These are phyloP conservation scores for Epistrophe eligans DNA, from an alignment of 2,888 invertebrate genomes.

Conservation along the genomic window DNA sequence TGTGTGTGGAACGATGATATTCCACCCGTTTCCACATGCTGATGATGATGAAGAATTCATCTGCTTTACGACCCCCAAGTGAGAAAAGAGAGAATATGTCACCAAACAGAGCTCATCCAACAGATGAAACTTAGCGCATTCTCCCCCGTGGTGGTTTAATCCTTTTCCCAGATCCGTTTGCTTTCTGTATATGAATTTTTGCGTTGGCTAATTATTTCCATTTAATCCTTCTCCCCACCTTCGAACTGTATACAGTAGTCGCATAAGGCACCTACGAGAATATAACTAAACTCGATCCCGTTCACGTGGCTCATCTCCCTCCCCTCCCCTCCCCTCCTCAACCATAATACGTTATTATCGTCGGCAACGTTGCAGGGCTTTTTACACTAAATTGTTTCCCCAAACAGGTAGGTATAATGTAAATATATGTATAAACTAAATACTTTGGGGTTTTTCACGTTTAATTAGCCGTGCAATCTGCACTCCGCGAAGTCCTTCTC, in stretches of 20 bases:
- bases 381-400: slow-evolving; percentile 64
- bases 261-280: slow-evolving; percentile 10
- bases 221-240: slow-evolving; percentile 36
- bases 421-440: slow-evolving; percentile 59
- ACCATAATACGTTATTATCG: background rate
- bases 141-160: slow-evolving; percentile 53
- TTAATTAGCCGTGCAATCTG: slow-evolving; percentile 72
- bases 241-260: slow-evolving; percentile 4
- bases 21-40: background rate
- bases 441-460: slow-evolving; percentile 67
- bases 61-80: slow-evolving; percentile 32
- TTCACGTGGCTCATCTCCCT: background rate
- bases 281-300: slow-evolving; percentile 40
- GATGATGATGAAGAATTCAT: slow-evolving; percentile 60
- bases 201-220: slow-evolving; percentile 69
- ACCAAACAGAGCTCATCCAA: slow-evolving; percentile 33
- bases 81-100: slow-evolving; percentile 42
- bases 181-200: slow-evolving; percentile 49
- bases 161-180: slow-evolving; percentile 57
- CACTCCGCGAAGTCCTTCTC: slow-evolving; percentile 57
- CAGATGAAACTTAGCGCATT: slow-evolving; percentile 26
- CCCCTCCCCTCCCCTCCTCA: background rate
- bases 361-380: slow-evolving; percentile 24
- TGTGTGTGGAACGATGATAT: slow-evolving; percentile 18
- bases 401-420: background rate